A percentile compares a stretch with the other conserved stretches of the same genome.
Conservation (phyloP, 35 echinoderm and acorn worm species). For the Lytechinus pictus region DNA sequence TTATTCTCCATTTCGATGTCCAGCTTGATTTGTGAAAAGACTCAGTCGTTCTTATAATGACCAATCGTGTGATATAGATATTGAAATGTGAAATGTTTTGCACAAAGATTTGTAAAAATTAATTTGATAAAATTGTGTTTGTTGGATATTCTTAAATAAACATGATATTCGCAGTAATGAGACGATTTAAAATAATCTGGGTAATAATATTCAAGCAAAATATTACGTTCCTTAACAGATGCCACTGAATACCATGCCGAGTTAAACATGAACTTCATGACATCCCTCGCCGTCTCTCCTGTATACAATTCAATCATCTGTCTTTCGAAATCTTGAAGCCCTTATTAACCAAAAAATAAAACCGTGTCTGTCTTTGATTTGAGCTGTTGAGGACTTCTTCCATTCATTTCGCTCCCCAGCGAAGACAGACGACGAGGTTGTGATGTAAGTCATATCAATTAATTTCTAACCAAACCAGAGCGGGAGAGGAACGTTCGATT, state of each 20-base stretch:
- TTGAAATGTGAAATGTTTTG: too few relatives aligned
- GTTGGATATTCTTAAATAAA: too few relatives aligned
- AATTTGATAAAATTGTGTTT: too few relatives aligned
- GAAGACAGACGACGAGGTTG: constrained; percentile 10
- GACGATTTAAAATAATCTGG: background rate
- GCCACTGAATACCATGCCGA: background rate
- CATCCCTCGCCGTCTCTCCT: background rate
- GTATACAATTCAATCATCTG: background rate
- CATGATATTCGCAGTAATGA: background rate
- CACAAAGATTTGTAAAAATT: too few relatives aligned
- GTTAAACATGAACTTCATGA: constrained; percentile 6
- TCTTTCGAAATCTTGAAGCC: background rate
- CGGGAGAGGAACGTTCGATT: background rate
- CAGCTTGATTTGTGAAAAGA: too few relatives aligned
- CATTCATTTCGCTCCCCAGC: background rate
- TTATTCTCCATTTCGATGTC: too few relatives aligned
- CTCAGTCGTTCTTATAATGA: too few relatives aligned
- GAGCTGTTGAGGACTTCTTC: background rate
- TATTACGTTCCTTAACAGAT: background rate
- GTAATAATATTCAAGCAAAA: background rate
- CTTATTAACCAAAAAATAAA: background rate
- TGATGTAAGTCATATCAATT: constrained; percentile 56
- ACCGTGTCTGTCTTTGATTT: background rate
- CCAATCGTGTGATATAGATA: too few relatives aligned
- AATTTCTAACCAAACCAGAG: constrained; percentile 45